Evolutionary conservation across 1,140 invertebrate genomes (phyloP).

Genomic region (Meloidogyne chitwoodi): DNA sequence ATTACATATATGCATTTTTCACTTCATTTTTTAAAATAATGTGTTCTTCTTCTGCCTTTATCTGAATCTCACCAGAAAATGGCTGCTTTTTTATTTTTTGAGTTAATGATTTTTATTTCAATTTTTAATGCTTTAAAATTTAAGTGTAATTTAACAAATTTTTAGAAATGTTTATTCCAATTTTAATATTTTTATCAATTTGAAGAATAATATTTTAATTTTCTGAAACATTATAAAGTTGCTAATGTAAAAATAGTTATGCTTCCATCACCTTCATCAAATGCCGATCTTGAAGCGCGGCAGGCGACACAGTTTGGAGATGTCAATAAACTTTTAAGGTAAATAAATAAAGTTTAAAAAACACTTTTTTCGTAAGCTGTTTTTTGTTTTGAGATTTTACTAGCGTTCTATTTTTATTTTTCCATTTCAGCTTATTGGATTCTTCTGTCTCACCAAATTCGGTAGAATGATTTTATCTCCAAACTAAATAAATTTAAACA

Average conservation of each 20-base stretch:
- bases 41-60: constrained; percentile 1
- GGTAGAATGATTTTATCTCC: not conserved
- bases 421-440: constrained; percentile 32
- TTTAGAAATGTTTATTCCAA: not conserved
- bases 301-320: constrained; percentile 51
- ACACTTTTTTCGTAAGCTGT: too few relatives aligned
- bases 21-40: not conserved
- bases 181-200: not conserved
- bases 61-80: not conserved
- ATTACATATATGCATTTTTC: not conserved
- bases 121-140: not conserved
- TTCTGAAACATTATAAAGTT: not conserved
- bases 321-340: constrained; percentile 23
- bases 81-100: not conserved
- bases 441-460: constrained; percentile 10
- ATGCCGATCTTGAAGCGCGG: constrained; percentile 62
- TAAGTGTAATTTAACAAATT: not conserved
- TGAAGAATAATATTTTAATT: not conserved
- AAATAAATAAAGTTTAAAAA: not conserved
- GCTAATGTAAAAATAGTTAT: not conserved
- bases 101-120: not conserved
- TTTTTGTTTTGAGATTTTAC: too few relatives aligned
- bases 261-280: not conserved
- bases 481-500: not conserved
- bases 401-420: not conserved